These are phyloP conservation scores for Scolopax bukidnonensis DNA, from an alignment of 2,797 vertebrate genomes.

Conservation along the genomic window DNA sequence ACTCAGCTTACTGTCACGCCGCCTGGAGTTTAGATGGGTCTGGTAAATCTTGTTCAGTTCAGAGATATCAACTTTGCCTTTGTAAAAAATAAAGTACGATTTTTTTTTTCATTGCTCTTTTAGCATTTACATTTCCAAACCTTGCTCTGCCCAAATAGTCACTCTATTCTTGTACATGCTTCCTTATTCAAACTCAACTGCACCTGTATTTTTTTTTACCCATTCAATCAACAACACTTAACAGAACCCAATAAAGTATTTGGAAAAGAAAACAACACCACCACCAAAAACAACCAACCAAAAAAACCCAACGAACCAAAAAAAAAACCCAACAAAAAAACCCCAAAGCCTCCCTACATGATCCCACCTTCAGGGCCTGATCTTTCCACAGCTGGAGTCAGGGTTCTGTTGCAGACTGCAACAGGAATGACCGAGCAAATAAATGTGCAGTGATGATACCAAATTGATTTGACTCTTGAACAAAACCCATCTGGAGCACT, in stretches of 20 bases:
- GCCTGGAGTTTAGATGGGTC: constrained; percentile 71
- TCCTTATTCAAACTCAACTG: background rate
- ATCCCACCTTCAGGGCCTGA: background rate
- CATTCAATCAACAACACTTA: background rate
- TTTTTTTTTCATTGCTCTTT: background rate
- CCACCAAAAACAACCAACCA: too few relatives aligned
- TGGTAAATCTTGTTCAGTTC: constrained; percentile 85
- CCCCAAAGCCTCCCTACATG: background rate
- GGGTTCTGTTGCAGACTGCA: background rate
- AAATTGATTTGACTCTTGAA: background rate
- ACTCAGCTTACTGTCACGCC: constrained; percentile 51
- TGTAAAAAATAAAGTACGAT: constrained; percentile 34
- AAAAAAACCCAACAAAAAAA: too few relatives aligned
- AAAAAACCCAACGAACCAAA: too few relatives aligned
- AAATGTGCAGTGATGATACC: background rate
- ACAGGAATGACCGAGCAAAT: background rate
- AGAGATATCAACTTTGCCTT: constrained; percentile 90
- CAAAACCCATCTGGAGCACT: background rate
- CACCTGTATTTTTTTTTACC: background rate
- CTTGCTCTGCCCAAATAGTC: background rate
- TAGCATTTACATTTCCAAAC: constrained; percentile 19
- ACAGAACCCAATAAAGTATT: background rate
- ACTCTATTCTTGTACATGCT: background rate
- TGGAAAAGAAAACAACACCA: background rate
- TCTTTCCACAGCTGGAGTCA: background rate